These are phyloP conservation scores for Callitettix versicolor DNA, from an alignment of 1,140 invertebrate genomes.

Conservation along the genomic window DNA sequence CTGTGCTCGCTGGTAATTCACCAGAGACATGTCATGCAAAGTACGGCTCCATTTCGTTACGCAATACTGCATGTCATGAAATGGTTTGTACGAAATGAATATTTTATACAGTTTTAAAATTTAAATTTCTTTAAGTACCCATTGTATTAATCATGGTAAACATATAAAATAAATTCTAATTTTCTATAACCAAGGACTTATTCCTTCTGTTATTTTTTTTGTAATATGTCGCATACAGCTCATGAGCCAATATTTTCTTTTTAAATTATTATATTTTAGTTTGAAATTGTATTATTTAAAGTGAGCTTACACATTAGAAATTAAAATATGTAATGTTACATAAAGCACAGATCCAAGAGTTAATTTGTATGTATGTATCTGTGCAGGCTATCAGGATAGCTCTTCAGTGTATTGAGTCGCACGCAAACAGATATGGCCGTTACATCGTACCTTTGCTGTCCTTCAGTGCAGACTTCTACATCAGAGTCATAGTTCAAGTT, in stretches of 20 bases:
- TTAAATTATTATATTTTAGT: too few species aligned
- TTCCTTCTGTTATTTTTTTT: too few species aligned
- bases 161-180: too few species aligned
- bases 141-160: too few species aligned
- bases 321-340: too few species aligned
- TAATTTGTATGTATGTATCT: too few species aligned
- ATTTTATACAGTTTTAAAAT: conserved; percentile 7
- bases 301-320: too few species aligned
- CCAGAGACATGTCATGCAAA: conserved; percentile 89
- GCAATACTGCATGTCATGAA: conserved; percentile 88
- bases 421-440: conserved; percentile 85
- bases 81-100: conserved; percentile 48
- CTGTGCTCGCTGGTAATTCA: conserved; percentile 88
- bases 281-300: too few species aligned
- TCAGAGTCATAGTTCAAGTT: conserved; percentile 86
- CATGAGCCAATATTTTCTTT: too few species aligned
- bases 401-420: conserved; percentile 77
- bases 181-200: too few species aligned
- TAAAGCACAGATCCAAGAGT: too few species aligned
- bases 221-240: too few species aligned
- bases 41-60: conserved; percentile 85
- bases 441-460: conserved; percentile 87
- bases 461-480: conserved; percentile 94
- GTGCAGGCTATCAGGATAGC: conserved; percentile 81
- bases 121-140: conserved; percentile 7